Percentiles rank a stretch among this genome's conserved stretches.
Evolutionary conservation across 2,888 invertebrate species (phyloP).

Genomic region (Catocala fraxini): DNA sequence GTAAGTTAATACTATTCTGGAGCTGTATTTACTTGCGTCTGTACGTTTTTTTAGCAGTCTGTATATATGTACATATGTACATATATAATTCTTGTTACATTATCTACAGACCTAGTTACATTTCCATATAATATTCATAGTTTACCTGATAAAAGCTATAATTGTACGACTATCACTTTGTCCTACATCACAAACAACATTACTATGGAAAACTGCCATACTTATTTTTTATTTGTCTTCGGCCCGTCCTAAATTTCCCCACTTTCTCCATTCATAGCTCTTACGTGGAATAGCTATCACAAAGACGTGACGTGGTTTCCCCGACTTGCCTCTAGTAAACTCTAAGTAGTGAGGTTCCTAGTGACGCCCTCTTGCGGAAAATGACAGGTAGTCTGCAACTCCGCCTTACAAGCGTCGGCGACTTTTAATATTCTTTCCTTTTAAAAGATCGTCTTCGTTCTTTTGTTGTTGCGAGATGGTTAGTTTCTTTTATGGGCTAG

Average conservation of each 20-base stretch:
- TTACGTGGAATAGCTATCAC: slow-evolving; percentile 37
- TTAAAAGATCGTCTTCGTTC: slow-evolving; percentile 41
- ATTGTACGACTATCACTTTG: neutral
- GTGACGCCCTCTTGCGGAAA: slow-evolving; percentile 44
- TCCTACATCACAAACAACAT: slow-evolving; percentile 2
- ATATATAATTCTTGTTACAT: too few species aligned
- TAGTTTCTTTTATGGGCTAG: slow-evolving; percentile 19
- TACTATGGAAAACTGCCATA: neutral
- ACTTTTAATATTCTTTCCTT: slow-evolving; percentile 59
- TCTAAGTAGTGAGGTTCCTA: slow-evolving; percentile 33
- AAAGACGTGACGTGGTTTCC: slow-evolving; percentile 34
- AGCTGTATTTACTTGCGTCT: too few species aligned
- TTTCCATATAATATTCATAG: too few species aligned
- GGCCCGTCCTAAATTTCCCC: slow-evolving; percentile 11
- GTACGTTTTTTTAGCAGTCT: too few species aligned
- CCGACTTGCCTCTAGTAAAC: slow-evolving; percentile 13
- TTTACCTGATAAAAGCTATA: neutral
- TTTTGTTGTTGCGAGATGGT: slow-evolving; percentile 45
- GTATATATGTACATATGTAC: too few species aligned
- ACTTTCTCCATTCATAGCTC: slow-evolving; percentile 33
- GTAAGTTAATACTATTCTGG: too few species aligned
- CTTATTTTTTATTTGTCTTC: slow-evolving; percentile 9
- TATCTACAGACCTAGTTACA: too few species aligned
- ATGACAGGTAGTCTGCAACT: slow-evolving; percentile 40
- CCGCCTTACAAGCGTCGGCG: slow-evolving; percentile 31